phyloP scores from a whole-genome alignment of 2,113 vertebrate genomes.

The Apeltes quadracus region DNA sequence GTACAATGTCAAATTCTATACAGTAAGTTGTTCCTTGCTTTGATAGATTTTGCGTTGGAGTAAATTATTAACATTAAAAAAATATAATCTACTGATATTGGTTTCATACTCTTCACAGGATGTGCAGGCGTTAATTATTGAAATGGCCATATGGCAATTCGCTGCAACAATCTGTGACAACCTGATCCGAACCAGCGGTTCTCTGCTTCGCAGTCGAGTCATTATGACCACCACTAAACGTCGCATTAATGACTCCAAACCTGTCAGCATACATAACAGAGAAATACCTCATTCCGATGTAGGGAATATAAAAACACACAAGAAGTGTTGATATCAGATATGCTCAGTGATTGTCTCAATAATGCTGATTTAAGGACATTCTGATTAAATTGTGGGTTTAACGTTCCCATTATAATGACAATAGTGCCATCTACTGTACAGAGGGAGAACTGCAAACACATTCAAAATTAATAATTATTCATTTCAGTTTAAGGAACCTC shows the following conservation, averaged over 20 bases:
- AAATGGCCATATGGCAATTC: slow-evolving; percentile 16
- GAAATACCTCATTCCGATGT: neutral
- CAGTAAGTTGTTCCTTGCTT: slow-evolving; percentile 6
- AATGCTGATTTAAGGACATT: slow-evolving; percentile 19
- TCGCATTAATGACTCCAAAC: neutral
- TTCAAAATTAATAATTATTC: neutral
- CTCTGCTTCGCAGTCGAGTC: slow-evolving; percentile 27
- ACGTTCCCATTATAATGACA: slow-evolving; percentile 31
- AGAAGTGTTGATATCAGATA: slow-evolving; percentile 23
- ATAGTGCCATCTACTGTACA: slow-evolving; percentile 59
- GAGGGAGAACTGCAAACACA: neutral
- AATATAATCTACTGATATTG: neutral
- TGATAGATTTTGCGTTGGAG: slow-evolving; percentile 2
- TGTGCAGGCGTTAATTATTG: neutral
- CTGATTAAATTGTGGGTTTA: neutral
- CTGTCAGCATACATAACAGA: neutral
- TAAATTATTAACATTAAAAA: neutral
- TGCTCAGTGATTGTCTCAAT: slow-evolving; percentile 11
- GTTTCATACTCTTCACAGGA: neutral
- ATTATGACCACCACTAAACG: slow-evolving; percentile 8
- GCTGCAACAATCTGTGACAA: neutral
- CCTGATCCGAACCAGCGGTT: neutral
- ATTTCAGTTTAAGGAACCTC: neutral
- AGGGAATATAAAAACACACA: slow-evolving; percentile 8
- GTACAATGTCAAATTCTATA: slow-evolving; percentile 11